These are phyloP conservation scores for Sceliomorpha sp. DNA, from an alignment of 2,888 invertebrate genomes.

Conservation along the genomic window DNA sequence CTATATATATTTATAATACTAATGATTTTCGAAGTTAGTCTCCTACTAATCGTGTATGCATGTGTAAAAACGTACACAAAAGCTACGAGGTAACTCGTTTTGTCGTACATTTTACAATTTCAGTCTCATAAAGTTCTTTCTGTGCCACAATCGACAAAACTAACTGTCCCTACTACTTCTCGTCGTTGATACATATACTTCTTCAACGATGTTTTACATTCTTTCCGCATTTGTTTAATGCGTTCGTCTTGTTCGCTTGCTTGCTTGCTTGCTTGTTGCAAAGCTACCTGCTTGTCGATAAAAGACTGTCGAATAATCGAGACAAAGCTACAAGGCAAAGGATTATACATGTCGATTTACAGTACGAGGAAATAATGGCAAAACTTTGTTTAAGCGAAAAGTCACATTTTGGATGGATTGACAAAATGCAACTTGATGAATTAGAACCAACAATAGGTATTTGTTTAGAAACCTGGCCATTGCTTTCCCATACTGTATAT, in stretches of 20 bases:
- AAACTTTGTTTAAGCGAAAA: too few species aligned
- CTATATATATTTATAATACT: too few species aligned
- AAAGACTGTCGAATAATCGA: slow-evolving; percentile 12
- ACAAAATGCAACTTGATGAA: too few species aligned
- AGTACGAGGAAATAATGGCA: too few species aligned
- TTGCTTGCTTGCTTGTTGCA: slow-evolving; percentile 8
- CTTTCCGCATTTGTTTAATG: background rate
- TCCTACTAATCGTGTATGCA: slow-evolving; percentile 50
- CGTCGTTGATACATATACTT: slow-evolving; percentile 3
- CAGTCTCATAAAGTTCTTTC: slow-evolving; percentile 75
- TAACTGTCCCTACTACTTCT: slow-evolving; percentile 21
- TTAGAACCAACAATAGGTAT: too few species aligned
- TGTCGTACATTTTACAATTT: slow-evolving; percentile 74
- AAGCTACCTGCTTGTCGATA: slow-evolving; percentile 2
- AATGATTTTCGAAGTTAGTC: slow-evolving; percentile 65
- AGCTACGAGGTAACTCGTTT: slow-evolving; percentile 75
- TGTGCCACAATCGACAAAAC: slow-evolving; percentile 61
- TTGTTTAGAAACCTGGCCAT: too few species aligned
- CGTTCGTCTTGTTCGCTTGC: slow-evolving; percentile 1
- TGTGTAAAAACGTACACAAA: slow-evolving; percentile 73
- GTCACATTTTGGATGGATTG: too few species aligned
- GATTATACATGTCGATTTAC: slow-evolving; percentile 15
- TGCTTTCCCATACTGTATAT: too few species aligned
- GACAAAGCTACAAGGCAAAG: slow-evolving; percentile 31
- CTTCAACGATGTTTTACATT: too few species aligned